Conservation (phyloP, 2,113 vertebrate species). For the Eurystomus gularis region DNA sequence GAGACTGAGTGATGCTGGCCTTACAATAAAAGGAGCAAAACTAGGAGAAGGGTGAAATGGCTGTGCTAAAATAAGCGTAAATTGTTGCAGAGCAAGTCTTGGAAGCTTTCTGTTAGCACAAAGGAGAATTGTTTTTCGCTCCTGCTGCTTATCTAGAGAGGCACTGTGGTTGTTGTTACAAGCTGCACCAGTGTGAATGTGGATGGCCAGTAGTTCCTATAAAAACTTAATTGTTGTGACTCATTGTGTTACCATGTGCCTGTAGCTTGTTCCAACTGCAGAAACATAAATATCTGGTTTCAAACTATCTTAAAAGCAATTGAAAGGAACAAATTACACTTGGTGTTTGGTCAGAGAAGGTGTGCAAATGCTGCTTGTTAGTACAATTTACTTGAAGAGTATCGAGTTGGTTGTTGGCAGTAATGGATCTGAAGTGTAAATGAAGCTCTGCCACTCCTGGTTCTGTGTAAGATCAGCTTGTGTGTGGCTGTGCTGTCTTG, state of each 20-base stretch:
- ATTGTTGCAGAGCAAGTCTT: not conserved
- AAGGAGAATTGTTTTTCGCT: not conserved
- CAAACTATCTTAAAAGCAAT: rapidly evolving
- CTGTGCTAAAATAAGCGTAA: not conserved
- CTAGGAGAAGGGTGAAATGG: not conserved
- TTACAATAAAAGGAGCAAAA: rapidly evolving
- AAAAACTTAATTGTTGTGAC: not conserved
- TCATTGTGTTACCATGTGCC: rapidly evolving
- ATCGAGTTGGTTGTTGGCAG: rapidly evolving
- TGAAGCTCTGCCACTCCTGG: not conserved
- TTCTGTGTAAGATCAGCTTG: not conserved
- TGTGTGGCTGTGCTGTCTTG: not conserved
- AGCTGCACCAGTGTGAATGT: not conserved
- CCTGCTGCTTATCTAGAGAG: rapidly evolving
- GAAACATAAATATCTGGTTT: not conserved
- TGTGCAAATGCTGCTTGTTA: not conserved
- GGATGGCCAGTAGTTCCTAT: rapidly evolving
- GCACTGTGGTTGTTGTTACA: not conserved
- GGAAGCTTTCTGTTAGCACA: not conserved
- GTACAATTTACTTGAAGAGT: too few species aligned
- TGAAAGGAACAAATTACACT: rapidly evolving
- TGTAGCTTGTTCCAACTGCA: not conserved
- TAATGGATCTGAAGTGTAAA: too few species aligned
- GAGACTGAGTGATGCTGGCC: rapidly evolving
- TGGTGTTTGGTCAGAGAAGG: not conserved